phyloP scores from a whole-genome alignment of 2,888 invertebrate species.

The Parochlus steinenii region DNA sequence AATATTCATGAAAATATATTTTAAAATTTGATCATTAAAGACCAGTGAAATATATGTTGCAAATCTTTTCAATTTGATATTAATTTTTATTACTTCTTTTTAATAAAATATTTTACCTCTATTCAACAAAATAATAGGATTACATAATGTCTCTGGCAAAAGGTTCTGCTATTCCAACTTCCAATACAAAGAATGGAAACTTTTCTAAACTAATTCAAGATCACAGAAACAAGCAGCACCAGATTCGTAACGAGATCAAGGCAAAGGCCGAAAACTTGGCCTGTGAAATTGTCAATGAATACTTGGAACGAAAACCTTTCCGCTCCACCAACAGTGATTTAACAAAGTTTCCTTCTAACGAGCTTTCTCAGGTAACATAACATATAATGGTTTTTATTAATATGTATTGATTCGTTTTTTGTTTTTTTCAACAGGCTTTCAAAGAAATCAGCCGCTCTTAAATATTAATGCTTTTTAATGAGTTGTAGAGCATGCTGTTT shows the following conservation, averaged over 20 bases:
- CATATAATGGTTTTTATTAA: too few species aligned
- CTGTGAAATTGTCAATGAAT: slow-evolving; percentile 26
- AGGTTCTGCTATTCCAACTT: slow-evolving; percentile 16
- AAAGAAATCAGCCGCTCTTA: too few species aligned
- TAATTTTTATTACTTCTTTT: background rate
- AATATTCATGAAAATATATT: background rate
- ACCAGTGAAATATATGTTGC: too few species aligned
- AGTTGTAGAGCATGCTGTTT: too few species aligned
- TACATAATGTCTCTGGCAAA: slow-evolving; percentile 28
- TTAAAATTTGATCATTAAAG: background rate
- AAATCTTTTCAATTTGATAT: background rate
- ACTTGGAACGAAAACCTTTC: slow-evolving; percentile 26
- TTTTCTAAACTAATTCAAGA: slow-evolving; percentile 16
- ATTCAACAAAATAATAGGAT: slow-evolving; percentile 16
- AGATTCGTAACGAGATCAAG: slow-evolving; percentile 19
- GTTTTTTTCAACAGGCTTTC: too few species aligned
- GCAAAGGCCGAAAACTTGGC: slow-evolving; percentile 25
- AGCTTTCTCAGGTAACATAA: too few species aligned
- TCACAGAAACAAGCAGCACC: slow-evolving; percentile 21
- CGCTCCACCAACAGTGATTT: background rate
- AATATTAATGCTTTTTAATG: too few species aligned
- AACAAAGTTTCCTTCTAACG: slow-evolving; percentile 8
- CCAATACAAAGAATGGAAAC: slow-evolving; percentile 18
- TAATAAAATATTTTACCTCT: too few species aligned
- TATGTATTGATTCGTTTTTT: too few species aligned